Base-by-base conservation (phyloP, 37 sponge, comb jelly and placozoan species). In the Agelas oroides region DNA sequence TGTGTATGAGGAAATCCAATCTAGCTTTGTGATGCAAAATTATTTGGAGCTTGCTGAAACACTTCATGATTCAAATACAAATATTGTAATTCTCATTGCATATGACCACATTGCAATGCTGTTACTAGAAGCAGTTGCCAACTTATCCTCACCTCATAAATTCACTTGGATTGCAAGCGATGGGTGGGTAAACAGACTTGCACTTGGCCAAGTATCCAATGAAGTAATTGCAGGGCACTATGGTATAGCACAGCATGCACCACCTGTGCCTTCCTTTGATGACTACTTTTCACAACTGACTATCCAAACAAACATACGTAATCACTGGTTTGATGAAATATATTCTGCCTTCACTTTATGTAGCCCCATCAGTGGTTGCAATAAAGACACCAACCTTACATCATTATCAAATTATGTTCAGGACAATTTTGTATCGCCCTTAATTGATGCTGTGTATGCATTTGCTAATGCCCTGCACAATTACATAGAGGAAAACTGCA, bases 391-490 rank as follows among this genome's bases (percentile, higher is more conserved):
- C 2, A 41, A 0, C 3, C 40, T 12, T 53, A 65, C 78, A 28
- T 17, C 32, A 23, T 12, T 18, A 3, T 2, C 73, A 13, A 54
- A 27, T 32, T 83, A 70, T 62, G 12, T 8, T 20, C 87, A 84
- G 61, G 82, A 80, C 32, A 52, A 27, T 28, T 69, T 77, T 18
- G 60, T 85, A 2, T 77, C 87, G 0, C 55, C 77, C 40, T 76
- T 89, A 21, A 74, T 89, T 28, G 94, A 93, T 59, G 94, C 94
- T 71, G 82, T 89, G 8, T 83, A 89, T 70, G 83, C 82, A 0
- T 65, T 66, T 74, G 94, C 89, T 15, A 35, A 57, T 72, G 94
- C 90, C 11, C 58, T 89, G 3, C 73, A 88, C 35, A 80, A 68
- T 53, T 78, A 71, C 23, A 40, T 92, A 37, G 69, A n/a, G n/a